Conservation (phyloP, 1,140 invertebrate genomes). For the Hyposmocoma kahamanoa region DNA sequence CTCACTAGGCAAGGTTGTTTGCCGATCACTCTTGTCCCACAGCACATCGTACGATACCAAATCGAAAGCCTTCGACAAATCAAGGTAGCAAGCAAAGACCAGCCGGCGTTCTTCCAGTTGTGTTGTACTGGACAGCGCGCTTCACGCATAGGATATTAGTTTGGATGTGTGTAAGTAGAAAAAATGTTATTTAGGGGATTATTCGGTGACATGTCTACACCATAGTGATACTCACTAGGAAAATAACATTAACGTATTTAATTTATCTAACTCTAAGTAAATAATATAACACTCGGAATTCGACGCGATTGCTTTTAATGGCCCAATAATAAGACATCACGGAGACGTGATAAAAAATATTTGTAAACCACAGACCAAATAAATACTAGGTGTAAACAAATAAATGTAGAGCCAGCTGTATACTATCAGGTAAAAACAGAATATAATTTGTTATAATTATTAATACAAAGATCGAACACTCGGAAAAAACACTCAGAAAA, state of each 20-base stretch:
- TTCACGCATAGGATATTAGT: constrained; percentile 26
- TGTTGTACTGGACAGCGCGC: constrained; percentile 30
- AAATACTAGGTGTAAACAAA: constrained; percentile 43
- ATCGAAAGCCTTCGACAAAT: too few relatives aligned
- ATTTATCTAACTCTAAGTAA: constrained; percentile 17
- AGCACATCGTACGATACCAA: too few relatives aligned
- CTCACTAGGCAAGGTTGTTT: too few relatives aligned
- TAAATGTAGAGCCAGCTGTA: constrained; percentile 32
- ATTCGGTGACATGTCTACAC: constrained; percentile 38
- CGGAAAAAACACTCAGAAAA: constrained; percentile 72
- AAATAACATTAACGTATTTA: too few relatives aligned
- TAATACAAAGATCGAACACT: constrained; percentile 44
- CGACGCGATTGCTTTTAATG: constrained; percentile 33
- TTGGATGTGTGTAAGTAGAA: constrained; percentile 32
- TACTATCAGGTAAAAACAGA: constrained; percentile 31
- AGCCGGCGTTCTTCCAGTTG: constrained; percentile 11
- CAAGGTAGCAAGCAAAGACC: too few relatives aligned
- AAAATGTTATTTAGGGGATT: constrained; percentile 34
- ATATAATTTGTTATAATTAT: constrained; percentile 35
- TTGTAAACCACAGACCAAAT: not conserved
- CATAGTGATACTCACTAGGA: too few relatives aligned
- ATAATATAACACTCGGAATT: constrained; percentile 30
- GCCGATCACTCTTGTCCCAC: too few relatives aligned
- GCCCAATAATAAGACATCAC: constrained; percentile 15
- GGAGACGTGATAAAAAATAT: constrained; percentile 21